Conservation (phyloP, 2,888 invertebrate species). For the Phoronis australis region DNA sequence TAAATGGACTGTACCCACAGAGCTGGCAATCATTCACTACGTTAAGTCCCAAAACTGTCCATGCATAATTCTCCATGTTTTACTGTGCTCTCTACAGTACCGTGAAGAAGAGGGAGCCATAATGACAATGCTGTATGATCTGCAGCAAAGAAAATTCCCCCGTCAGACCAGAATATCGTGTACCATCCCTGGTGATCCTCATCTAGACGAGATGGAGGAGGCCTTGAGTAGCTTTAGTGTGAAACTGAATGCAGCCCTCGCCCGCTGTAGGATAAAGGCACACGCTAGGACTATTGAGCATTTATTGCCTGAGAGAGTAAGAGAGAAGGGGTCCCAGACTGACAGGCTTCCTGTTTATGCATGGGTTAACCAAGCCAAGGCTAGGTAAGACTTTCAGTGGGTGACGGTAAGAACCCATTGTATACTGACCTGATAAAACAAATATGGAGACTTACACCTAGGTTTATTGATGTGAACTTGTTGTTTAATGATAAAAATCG, state of each 20-base stretch:
- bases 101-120: slow-evolving; percentile 30
- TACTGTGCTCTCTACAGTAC: slow-evolving; percentile 21
- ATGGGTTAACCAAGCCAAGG: slow-evolving; percentile 46
- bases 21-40: no score
- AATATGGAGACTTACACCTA: no score
- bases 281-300: slow-evolving; percentile 38
- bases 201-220: slow-evolving; percentile 33
- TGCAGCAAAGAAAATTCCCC: slow-evolving; percentile 45
- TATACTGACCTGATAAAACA: no score
- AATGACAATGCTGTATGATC: slow-evolving; percentile 45
- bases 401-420: no score
- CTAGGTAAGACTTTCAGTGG: slow-evolving; percentile 30
- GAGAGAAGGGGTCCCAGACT: slow-evolving; percentile 32
- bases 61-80: neutral
- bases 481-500: no score
- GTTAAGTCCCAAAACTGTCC: no score
- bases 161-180: slow-evolving; percentile 23
- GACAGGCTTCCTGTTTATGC: slow-evolving; percentile 35
- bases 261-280: slow-evolving; percentile 39
- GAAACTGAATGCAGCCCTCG: slow-evolving; percentile 44
- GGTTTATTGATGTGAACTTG: no score
- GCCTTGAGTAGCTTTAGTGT: slow-evolving; percentile 36
- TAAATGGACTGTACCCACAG: no score
- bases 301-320: slow-evolving; percentile 39
- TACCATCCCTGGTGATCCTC: slow-evolving; percentile 13